Evolutionary conservation across 2,113 vertebrate species (phyloP).

Genomic region (Python bivittatus): DNA sequence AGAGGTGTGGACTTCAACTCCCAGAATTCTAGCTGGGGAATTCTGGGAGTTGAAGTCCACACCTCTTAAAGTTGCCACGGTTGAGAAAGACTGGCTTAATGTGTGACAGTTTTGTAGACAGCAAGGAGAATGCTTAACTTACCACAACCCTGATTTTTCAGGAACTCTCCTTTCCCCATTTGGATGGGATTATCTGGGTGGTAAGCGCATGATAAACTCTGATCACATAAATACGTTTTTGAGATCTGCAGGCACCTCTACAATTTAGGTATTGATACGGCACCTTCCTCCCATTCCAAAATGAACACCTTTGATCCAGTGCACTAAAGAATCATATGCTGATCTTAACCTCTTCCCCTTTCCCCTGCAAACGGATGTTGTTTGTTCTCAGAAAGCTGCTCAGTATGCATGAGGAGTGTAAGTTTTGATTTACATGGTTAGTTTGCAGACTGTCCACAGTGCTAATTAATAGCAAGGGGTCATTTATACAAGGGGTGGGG

Average conservation of each 20-base stretch:
- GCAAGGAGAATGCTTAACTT: constrained; percentile 7
- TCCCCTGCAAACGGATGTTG: not conserved
- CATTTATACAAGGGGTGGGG: not conserved
- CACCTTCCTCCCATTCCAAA: not conserved
- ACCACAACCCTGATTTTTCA: constrained; percentile 55
- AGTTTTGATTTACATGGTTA: not conserved
- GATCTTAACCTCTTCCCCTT: not conserved
- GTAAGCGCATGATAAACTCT: constrained; percentile 55
- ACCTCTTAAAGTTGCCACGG: no score
- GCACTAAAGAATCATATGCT: constrained; percentile 13
- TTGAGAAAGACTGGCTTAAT: no score
- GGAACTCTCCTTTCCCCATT: constrained; percentile 52
- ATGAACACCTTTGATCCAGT: constrained; percentile 11
- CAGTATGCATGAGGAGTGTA: not conserved
- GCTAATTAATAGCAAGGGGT: not conserved
- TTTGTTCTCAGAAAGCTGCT: not conserved
- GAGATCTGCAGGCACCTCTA: constrained; percentile 21
- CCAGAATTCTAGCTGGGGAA: no score
- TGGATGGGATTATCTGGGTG: constrained; percentile 51
- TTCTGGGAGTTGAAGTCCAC: no score
- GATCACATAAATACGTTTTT: constrained; percentile 25
- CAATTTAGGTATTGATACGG: constrained; percentile 1
- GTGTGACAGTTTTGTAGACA: not conserved
- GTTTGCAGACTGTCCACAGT: not conserved
- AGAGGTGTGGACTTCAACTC: no score